Evolutionary conservation across 1,140 invertebrate species (phyloP), one percentile per base, ranked within the genome.

Genomic region (Scaptodrosophila lebanonensis): DNA sequence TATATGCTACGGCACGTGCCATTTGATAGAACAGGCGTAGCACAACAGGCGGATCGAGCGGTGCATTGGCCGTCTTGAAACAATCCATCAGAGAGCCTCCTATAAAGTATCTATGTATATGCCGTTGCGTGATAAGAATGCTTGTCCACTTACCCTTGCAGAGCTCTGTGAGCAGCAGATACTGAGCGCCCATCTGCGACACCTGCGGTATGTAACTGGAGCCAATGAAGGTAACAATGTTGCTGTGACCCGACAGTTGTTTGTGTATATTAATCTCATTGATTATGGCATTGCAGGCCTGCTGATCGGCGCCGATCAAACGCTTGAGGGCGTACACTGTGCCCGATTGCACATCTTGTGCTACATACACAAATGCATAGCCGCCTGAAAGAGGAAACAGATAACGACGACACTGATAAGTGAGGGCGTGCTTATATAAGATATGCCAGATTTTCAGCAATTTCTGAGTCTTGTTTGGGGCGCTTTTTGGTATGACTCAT

Each of bases 291-390:
- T 90, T 91, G 73, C 93, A 94, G n/a, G 93, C 89, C 72, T 93
- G 92, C 64, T 94, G 93, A 88, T 94, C 93, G 25, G 91, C 91
- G 16, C 93, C 93, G 84, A 95, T 91, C 50, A 95, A 88, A 85
- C 93, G 92, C 91, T 96, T 96, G 57, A 98, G 89, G 70, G 96
- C 96, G 91, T 95, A 98, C 82, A 97, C 95, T 66, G 95, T 95
- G 50, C 94, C 94, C 62, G 91, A 92, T 50, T 91, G 90, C 49
- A 94, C 87, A 90, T 97, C 95, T 91, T 97, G 95, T 64, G 95
- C 96, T 58, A 95, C 93, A 90, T 94, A 98, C 40, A 98, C 96
- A 90, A 96, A 94, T 39, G 95, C 95, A 91, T 95, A 98, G 69
- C 96, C 96, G 91, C 96, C 96, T 97, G 66, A 89, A 91, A 87